These are phyloP conservation scores for Pipistrellus pipistrellus DNA, from an alignment of 2,797 vertebrate species.

Conservation along the genomic window DNA sequence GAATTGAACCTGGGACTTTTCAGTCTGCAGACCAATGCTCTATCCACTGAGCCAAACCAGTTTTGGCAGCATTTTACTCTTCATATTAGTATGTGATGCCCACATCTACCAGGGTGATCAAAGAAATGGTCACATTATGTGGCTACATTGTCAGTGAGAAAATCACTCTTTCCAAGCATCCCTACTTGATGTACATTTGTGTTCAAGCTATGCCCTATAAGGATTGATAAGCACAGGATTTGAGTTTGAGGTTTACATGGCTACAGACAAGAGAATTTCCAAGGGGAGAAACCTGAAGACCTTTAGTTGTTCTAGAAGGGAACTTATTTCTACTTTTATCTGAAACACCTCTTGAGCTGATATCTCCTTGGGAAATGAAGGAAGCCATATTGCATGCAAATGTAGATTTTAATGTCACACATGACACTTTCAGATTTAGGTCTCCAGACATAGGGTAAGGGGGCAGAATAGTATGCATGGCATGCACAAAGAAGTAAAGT, in stretches of 20 bases:
- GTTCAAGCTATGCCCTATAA: not conserved
- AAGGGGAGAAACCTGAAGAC: slow-evolving; percentile 42
- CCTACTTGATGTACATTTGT: not conserved
- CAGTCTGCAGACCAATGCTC: too few species aligned
- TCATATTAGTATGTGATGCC: not conserved
- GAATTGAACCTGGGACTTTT: too few species aligned
- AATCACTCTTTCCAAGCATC: slow-evolving; percentile 23
- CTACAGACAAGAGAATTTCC: slow-evolving; percentile 43
- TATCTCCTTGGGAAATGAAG: slow-evolving; percentile 55
- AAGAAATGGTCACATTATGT: not conserved
- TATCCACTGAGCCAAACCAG: too few species aligned
- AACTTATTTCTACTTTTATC: slow-evolving; percentile 33
- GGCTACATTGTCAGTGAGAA: slow-evolving; percentile 9
- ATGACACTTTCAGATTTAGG: slow-evolving; percentile 64
- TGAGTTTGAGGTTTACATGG: slow-evolving; percentile 20
- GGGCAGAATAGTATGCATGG: slow-evolving; percentile 8
- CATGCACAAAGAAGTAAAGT: slow-evolving; percentile 56
- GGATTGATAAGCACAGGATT: not conserved
- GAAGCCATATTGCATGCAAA: slow-evolving; percentile 66
- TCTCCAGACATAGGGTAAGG: slow-evolving; percentile 50
- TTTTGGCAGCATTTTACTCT: not conserved
- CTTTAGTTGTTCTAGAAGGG: slow-evolving; percentile 10
- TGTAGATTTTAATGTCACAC: slow-evolving; percentile 69
- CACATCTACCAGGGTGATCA: not conserved
- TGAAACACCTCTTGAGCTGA: slow-evolving; percentile 36